These are phyloP conservation scores for Probaryconus sp. DNA, from an alignment of 1,140 invertebrate species.

Conservation along the genomic window DNA sequence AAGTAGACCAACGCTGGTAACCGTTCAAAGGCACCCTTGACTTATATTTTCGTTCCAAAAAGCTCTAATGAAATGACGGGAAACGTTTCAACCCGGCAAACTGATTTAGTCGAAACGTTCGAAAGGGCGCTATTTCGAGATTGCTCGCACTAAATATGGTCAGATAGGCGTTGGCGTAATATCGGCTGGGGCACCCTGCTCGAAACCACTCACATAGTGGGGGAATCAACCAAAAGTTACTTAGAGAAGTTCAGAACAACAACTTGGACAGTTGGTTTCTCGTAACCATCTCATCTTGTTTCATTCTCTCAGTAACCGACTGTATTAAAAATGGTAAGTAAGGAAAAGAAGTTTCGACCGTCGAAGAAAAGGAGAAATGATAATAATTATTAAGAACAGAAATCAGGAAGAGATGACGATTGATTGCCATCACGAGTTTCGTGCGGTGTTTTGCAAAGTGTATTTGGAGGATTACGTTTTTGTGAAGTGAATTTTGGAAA, in stretches of 20 bases:
- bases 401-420: no score
- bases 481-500: no score
- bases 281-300: constrained; percentile 76
- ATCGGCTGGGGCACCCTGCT: constrained; percentile 67
- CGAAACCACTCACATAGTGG: constrained; percentile 57
- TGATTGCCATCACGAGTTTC: no score
- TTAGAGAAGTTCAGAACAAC: constrained; percentile 75
- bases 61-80: constrained; percentile 8
- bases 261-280: constrained; percentile 75
- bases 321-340: constrained; percentile 70
- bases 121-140: constrained; percentile 61
- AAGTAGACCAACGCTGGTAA: no score
- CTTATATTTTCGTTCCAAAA: constrained; percentile 8
- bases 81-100: constrained; percentile 9
- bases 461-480: no score
- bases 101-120: constrained; percentile 16
- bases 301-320: constrained; percentile 66
- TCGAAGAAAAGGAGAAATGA: no score
- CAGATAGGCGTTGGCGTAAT: constrained; percentile 70
- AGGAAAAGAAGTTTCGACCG: no score
- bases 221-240: constrained; percentile 72
- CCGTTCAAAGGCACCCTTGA: constrained; percentile 11
- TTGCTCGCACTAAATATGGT: constrained; percentile 76
- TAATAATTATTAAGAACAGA: no score
- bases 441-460: no score